phyloP scores from a whole-genome alignment of 1,140 invertebrate species.

The Scaptomyza pallida region DNA sequence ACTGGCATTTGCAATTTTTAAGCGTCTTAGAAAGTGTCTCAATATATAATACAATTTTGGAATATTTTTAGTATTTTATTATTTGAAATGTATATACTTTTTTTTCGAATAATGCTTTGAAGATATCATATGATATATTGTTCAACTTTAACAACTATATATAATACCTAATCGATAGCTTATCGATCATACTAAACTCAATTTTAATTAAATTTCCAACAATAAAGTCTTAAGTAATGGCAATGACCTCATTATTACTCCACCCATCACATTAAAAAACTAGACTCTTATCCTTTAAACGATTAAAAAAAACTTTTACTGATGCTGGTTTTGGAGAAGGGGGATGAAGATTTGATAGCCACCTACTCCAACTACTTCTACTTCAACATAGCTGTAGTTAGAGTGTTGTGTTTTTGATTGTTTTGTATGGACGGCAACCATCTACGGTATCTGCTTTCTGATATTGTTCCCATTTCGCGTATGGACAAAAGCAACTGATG shows the following conservation, averaged over 20 bases:
- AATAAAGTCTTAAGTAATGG: background rate
- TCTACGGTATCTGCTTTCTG: slow-evolving; percentile 64
- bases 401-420: background rate
- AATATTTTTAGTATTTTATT: too few relatives aligned
- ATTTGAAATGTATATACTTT: too few relatives aligned
- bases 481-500: slow-evolving; percentile 36
- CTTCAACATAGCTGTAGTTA: background rate
- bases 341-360: slow-evolving; percentile 32
- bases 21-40: background rate
- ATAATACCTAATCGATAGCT: too few relatives aligned
- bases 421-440: slow-evolving; percentile 32
- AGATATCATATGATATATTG: too few relatives aligned
- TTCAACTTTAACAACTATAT: too few relatives aligned
- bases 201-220: too few relatives aligned
- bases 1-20: too few relatives aligned
- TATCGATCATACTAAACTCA: too few relatives aligned
- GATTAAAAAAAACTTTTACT: too few relatives aligned
- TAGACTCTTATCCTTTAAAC: slow-evolving; percentile 10
- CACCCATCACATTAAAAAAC: background rate
- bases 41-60: too few relatives aligned
- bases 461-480: slow-evolving; percentile 31
- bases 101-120: too few relatives aligned
- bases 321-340: background rate
- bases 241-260: slow-evolving; percentile 23
- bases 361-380: slow-evolving; percentile 30